Evolutionary conservation across 2,888 invertebrate species (phyloP), one percentile per base, ranked within the genome.

Genomic region (Hydraecia micacea): DNA sequence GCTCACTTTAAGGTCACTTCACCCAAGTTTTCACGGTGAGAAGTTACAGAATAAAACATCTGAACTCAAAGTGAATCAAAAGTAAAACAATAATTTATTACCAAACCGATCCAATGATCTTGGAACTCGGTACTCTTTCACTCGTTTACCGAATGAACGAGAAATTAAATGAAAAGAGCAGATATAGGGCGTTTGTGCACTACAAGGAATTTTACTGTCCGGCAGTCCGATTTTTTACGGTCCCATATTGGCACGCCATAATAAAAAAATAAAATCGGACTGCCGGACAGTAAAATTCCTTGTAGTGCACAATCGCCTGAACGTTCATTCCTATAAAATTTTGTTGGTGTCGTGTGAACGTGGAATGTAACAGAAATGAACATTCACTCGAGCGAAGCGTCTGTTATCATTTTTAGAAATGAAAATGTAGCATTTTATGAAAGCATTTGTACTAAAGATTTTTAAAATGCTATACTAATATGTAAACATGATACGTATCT

Each of bases 401-500:
- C 25, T 25, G 32, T 8, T 49, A 52, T 9, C 5, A 69, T 13
- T 13, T 15, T 49, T 49, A 32, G 21, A 25, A 32, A 49, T 69
- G 9, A 15, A 32, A 49, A 25, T 28, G 8, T 69, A 32, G 39
- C n/a, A 28, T 49, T 60, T 42, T 36, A 65, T 13, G n/a, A 36
- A 39, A 77, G 2, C 9, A 62, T 66, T 69, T 69, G 8, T 32
- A 49, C 32, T 36, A 49, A 79, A 67, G 46, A 63, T 58, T 71
- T 55, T 15, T 32, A 1, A 15, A 42, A 62, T 70, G 46, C 32
- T 83, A 42, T 42, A 1, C 73, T 73, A 67, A 32, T 25, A 49
- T 49, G 15, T 62, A 21, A 68, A 62, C 49, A 63, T 25, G 0
- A 28, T 60, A 76, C 55, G 11, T 68, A 81, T 25, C 25, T 73